These are phyloP conservation scores for Megalops cyprinoides DNA, from an alignment of 2,797 vertebrate species.

Conservation along the genomic window DNA sequence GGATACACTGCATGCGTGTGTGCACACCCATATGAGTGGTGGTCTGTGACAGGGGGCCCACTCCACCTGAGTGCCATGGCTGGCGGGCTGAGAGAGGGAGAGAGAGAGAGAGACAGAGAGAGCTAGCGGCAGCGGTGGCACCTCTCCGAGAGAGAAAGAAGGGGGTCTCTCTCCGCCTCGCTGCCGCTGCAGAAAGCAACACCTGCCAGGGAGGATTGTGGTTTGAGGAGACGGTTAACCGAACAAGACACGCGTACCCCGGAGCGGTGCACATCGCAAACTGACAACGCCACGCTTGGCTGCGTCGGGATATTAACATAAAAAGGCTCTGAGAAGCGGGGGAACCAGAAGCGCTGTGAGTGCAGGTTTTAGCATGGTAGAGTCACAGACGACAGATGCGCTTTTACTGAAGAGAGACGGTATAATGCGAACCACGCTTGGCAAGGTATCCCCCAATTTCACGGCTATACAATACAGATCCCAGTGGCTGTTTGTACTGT, in stretches of 20 bases:
- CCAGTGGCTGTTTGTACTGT: neutral
- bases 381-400: neutral
- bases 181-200: conserved; percentile 38
- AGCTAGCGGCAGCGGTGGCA: neutral
- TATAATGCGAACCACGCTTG: neutral
- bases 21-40: neutral
- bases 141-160: conserved; percentile 12
- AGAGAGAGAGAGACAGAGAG: too few species aligned
- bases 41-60: neutral
- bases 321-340: conserved; percentile 44
- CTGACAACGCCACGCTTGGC: conserved; percentile 65
- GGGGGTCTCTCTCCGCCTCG: conserved; percentile 8
- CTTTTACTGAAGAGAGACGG: neutral
- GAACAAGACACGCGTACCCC: conserved; percentile 64
- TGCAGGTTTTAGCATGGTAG: neutral
- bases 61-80: neutral
- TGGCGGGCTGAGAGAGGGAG: neutral
- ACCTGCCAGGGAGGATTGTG: conserved; percentile 57
- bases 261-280: conserved; percentile 66
- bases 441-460: neutral
- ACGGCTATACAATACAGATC: neutral
- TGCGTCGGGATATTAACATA: conserved; percentile 45
- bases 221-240: conserved; percentile 60
- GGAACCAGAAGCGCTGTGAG: neutral
- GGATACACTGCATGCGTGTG: neutral